phyloP scores from a whole-genome alignment of 2,113 vertebrate species.

The Rhinolophus ferrumequinum region DNA sequence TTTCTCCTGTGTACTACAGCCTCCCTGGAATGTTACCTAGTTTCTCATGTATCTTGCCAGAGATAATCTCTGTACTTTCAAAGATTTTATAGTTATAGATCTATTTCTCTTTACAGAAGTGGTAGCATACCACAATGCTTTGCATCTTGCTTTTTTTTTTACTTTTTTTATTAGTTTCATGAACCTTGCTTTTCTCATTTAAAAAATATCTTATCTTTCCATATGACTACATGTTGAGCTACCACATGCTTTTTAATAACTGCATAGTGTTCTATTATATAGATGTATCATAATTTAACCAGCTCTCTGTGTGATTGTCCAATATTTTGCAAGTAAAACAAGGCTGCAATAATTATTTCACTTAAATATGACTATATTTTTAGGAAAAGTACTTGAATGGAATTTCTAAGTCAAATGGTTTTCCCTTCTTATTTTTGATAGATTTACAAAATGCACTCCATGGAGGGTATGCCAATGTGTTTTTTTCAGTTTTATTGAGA shows the following conservation, averaged over 20 bases:
- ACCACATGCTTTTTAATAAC: not conserved
- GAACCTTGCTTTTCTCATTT: not conserved
- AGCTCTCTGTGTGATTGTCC: not conserved
- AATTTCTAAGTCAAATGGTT: constrained; percentile 2
- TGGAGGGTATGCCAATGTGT: not conserved
- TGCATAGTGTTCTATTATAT: not conserved
- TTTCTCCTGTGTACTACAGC: not conserved
- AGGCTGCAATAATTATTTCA: not conserved
- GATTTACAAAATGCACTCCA: not conserved
- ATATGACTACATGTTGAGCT: not conserved
- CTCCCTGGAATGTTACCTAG: not conserved
- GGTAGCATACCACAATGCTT: not conserved
- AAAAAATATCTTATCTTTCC: not conserved
- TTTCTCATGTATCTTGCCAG: not conserved
- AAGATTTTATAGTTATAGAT: not conserved
- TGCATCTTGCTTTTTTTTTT: not conserved
- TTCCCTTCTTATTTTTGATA: not conserved
- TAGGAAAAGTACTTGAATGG: not conserved
- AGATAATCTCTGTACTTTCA: not conserved
- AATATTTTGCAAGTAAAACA: constrained; percentile 8
- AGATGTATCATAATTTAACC: not conserved
- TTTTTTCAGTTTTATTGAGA: not conserved
- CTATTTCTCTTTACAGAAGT: not conserved
- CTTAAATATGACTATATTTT: not conserved
- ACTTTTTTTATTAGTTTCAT: too few species aligned